phyloP scores from a whole-genome alignment of 2,888 invertebrate species.

The Euzophera pinguis region DNA sequence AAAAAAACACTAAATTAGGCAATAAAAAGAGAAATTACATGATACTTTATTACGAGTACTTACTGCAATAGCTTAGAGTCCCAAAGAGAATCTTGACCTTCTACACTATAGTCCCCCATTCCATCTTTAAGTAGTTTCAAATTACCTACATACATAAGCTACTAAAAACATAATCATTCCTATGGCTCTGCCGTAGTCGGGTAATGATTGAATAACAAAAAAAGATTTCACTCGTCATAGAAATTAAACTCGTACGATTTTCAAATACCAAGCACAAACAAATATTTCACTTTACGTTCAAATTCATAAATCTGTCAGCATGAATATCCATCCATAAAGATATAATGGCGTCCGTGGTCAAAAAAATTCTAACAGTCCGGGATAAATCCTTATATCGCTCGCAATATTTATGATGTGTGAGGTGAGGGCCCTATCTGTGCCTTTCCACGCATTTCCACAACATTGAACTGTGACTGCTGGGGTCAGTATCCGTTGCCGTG shows the following conservation, averaged over 20 bases:
- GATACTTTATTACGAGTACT: too few relatives aligned
- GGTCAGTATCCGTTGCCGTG: conserved; percentile 46
- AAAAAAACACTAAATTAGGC: too few relatives aligned
- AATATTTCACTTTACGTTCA: conserved; percentile 3
- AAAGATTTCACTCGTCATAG: too few relatives aligned
- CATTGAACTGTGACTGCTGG: conserved; percentile 56
- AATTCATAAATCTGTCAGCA: conserved; percentile 10
- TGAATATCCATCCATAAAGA: conserved; percentile 12
- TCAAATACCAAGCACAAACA: neutral
- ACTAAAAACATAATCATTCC: too few relatives aligned
- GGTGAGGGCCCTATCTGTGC: conserved; percentile 54
- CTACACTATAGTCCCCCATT: too few relatives aligned
- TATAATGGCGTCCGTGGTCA: conserved; percentile 14
- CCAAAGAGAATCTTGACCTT: too few relatives aligned
- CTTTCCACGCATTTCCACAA: conserved; percentile 66
- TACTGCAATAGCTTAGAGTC: too few relatives aligned
- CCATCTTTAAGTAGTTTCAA: too few relatives aligned
- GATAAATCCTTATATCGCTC: conserved; percentile 46
- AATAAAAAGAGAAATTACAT: too few relatives aligned
- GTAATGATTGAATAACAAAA: too few relatives aligned
- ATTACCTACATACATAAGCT: too few relatives aligned
- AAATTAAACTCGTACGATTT: neutral
- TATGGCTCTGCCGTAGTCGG: too few relatives aligned
- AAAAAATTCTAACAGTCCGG: conserved; percentile 44
- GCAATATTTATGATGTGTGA: conserved; percentile 64